Conservation (phyloP, 1,140 invertebrate species). For the Elysia chlorotica region DNA sequence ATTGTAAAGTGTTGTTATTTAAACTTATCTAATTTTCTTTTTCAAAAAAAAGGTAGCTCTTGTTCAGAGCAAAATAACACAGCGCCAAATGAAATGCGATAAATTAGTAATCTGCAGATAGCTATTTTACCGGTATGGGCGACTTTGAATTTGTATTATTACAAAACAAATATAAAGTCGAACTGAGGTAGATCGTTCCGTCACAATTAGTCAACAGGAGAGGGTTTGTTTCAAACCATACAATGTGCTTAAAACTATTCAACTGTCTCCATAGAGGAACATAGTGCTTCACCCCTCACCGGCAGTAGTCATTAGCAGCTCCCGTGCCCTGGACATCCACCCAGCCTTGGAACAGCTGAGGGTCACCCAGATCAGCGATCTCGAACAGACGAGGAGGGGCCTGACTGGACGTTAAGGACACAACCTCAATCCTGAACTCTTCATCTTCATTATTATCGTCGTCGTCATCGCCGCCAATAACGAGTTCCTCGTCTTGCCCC, state of each 20-base stretch:
- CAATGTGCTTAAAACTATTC: background rate
- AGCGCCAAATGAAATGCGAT: no score
- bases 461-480: no score
- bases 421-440: conserved; percentile 25
- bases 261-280: background rate
- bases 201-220: background rate
- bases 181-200: background rate
- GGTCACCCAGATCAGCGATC: conserved; percentile 37
- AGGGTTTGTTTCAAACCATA: background rate
- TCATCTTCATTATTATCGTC: no score
- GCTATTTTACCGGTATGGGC: no score
- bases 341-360: conserved; percentile 38
- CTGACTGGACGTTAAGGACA: conserved; percentile 30
- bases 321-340: conserved; percentile 42
- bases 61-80: no score
- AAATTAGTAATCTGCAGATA: no score
- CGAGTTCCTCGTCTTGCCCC: conserved; percentile 24
- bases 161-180: no score
- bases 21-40: no score
- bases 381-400: conserved; percentile 36
- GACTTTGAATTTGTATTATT: no score
- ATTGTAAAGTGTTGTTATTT: no score
- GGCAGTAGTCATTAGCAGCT: conserved; percentile 46
- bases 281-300: conserved; percentile 19
- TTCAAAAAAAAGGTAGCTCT: no score